These are phyloP conservation scores for Sturnus vulgaris DNA, from an alignment of 2,113 vertebrate genomes.

Conservation along the genomic window DNA sequence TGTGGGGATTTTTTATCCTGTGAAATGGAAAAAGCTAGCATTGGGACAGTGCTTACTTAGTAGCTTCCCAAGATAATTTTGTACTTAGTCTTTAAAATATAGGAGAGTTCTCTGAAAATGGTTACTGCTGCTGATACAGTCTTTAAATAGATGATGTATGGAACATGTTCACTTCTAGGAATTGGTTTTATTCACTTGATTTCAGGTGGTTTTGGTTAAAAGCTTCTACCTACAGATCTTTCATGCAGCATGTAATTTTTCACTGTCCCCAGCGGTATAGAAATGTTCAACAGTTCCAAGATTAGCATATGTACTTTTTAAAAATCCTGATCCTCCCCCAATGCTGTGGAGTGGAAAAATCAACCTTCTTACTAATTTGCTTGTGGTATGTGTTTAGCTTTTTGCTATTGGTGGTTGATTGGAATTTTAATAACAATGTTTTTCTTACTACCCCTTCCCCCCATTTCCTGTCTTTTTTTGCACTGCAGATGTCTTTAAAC, in stretches of 20 bases:
- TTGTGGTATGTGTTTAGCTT: not conserved
- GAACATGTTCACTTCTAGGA: not conserved
- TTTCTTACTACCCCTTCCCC: not conserved
- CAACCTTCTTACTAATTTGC: not conserved
- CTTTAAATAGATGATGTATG: not conserved
- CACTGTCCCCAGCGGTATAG: rapidly evolving
- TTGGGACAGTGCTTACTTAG: not conserved
- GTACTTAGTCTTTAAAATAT: not conserved
- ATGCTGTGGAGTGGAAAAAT: not conserved
- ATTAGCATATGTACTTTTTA: not conserved
- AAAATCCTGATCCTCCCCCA: not conserved
- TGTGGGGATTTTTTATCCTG: not conserved
- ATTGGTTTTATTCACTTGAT: not conserved
- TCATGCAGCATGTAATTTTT: not conserved
- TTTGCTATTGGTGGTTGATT: not conserved
- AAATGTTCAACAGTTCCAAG: not conserved
- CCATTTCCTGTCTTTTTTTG: not conserved
- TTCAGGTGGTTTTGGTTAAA: not conserved
- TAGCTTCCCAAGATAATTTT: not conserved
- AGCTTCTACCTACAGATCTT: not conserved
- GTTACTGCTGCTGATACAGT: not conserved
- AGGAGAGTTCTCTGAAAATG: not conserved
- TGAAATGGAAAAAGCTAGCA: not conserved
- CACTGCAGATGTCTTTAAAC: not conserved
- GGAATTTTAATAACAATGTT: not conserved